These are phyloP conservation scores for Squalus acanthias DNA, from an alignment of 2,797 vertebrate species.

Conservation along the genomic window DNA sequence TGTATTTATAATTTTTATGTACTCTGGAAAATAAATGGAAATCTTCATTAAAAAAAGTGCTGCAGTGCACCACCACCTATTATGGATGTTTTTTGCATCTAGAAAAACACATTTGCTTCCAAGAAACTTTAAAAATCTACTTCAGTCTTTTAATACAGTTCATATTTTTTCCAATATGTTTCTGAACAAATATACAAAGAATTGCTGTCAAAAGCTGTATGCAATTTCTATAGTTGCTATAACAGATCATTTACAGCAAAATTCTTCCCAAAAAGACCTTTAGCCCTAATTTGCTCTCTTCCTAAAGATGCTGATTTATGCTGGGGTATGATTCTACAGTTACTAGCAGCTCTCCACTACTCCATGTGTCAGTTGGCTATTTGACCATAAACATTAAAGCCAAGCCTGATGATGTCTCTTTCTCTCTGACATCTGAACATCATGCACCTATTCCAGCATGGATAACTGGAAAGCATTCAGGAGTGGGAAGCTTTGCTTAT, in stretches of 20 bases:
- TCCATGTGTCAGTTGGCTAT: not conserved
- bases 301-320: not conserved
- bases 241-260: not conserved
- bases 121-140: not conserved
- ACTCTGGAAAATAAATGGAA: not conserved
- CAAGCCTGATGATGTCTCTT: too few species aligned
- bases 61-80: not conserved
- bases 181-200: too few species aligned
- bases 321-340: not conserved
- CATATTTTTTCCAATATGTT: not conserved
- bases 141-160: not conserved
- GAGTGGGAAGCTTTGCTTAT: not conserved
- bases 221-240: not conserved
- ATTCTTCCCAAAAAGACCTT: not conserved
- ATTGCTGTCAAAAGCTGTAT: not conserved
- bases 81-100: not conserved
- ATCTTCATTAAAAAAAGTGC: not conserved
- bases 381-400: not conserved
- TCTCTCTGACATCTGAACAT: too few species aligned
- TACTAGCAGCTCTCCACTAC: not conserved
- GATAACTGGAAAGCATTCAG: not conserved
- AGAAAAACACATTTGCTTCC: too few species aligned
- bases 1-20: not conserved
- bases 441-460: not conserved
- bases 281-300: not conserved